Percentiles rank a stretch among this genome's conserved stretches.
phyloP scores from a whole-genome alignment of 2,888 invertebrate species.

The Selenia dentaria region DNA sequence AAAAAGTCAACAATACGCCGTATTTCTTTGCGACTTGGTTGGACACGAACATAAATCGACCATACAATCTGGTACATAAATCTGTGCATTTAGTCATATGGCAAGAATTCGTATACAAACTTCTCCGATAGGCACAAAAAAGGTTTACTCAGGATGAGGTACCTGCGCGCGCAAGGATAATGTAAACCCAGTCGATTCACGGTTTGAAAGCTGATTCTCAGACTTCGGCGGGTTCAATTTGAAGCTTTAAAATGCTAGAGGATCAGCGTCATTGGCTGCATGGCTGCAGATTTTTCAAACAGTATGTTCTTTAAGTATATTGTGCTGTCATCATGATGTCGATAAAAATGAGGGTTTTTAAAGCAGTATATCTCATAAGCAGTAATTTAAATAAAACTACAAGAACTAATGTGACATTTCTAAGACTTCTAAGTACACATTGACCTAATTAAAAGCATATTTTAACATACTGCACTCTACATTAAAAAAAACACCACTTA shows the following conservation, averaged over 20 bases:
- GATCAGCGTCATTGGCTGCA: too few relatives aligned
- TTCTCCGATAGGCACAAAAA: constrained; percentile 34
- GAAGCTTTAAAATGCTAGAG: not conserved
- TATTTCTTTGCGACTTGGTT: constrained; percentile 38
- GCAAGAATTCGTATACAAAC: constrained; percentile 33
- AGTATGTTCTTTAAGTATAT: too few relatives aligned
- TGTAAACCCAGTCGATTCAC: constrained; percentile 23
- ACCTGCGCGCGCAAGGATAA: constrained; percentile 25
- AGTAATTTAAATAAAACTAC: too few relatives aligned
- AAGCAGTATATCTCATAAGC: too few relatives aligned
- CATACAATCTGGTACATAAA: constrained; percentile 45
- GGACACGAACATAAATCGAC: constrained; percentile 41
- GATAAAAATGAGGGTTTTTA: too few relatives aligned
- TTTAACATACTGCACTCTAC: too few relatives aligned
- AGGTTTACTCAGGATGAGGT: constrained; percentile 24
- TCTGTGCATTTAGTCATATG: constrained; percentile 36
- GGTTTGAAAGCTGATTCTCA: constrained; percentile 33
- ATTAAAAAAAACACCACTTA: too few relatives aligned
- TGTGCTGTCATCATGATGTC: too few relatives aligned
- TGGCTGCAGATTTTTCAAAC: constrained; percentile 19
- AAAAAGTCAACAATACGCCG: constrained; percentile 46
- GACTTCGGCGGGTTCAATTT: constrained; percentile 18
- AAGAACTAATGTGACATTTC: too few relatives aligned
- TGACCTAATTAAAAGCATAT: too few relatives aligned
- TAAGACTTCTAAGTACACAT: too few relatives aligned